These are phyloP conservation scores for Sebastes matsubarae DNA, from an alignment of 2,797 vertebrate genomes.

Conservation along the genomic window DNA sequence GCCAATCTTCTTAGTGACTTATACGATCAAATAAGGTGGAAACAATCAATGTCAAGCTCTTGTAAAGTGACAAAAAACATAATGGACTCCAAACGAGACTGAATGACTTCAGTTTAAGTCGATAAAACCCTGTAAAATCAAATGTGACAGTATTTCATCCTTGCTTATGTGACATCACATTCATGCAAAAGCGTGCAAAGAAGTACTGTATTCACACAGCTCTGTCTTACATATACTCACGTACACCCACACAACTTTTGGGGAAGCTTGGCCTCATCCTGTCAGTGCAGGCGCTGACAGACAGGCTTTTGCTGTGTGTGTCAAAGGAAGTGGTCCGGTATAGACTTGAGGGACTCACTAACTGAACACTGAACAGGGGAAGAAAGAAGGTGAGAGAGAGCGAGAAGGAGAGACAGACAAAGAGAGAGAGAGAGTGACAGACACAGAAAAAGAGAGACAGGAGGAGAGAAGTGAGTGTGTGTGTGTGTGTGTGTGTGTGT, in stretches of 20 bases:
- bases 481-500: slow-evolving; percentile 2
- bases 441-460: slow-evolving; percentile 27
- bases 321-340: slow-evolving; percentile 77
- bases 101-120: background rate
- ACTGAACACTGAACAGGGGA: slow-evolving; percentile 67
- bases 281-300: slow-evolving; percentile 71
- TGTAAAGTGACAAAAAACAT: background rate
- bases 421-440: slow-evolving; percentile 31
- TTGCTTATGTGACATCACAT: slow-evolving; percentile 13
- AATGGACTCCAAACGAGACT: background rate
- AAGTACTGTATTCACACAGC: slow-evolving; percentile 26
- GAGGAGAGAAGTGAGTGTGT: background rate
- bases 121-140: slow-evolving; percentile 1
- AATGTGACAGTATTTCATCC: background rate
- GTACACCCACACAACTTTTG: slow-evolving; percentile 56
- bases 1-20: background rate
- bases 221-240: slow-evolving; percentile 36
- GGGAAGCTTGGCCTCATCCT: slow-evolving; percentile 78
- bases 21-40: slow-evolving; percentile 1
- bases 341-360: slow-evolving; percentile 75
- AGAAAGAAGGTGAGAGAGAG: slow-evolving; percentile 47
- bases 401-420: slow-evolving; percentile 16
- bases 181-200: slow-evolving; percentile 17
- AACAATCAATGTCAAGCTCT: slow-evolving; percentile 11
- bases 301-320: slow-evolving; percentile 71